Evolutionary conservation across 1,140 invertebrate genomes (phyloP).

Genomic region (Anastatus disparis): DNA sequence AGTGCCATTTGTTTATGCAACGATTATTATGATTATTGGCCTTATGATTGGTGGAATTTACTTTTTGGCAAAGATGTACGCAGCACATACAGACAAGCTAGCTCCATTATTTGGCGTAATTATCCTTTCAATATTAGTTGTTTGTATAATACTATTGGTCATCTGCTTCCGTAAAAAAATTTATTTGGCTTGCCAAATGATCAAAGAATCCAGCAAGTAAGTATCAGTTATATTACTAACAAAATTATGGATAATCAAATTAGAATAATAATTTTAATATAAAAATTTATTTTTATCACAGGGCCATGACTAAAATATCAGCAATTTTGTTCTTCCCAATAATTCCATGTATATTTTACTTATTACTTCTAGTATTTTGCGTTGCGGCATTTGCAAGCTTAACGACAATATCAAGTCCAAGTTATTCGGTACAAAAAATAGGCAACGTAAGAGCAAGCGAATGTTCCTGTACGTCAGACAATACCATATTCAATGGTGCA

Average conservation of each 20-base stretch:
- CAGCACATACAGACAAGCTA: conserved; percentile 62
- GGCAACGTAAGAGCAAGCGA: conserved; percentile 49
- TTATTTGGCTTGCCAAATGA: conserved; percentile 87
- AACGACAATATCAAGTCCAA: conserved; percentile 71
- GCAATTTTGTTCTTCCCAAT: conserved; percentile 91
- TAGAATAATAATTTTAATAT: neutral
- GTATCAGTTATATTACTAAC: conserved; percentile 59
- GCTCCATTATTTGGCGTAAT: conserved; percentile 76
- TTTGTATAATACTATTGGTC: conserved; percentile 79
- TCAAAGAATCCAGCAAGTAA: conserved; percentile 83
- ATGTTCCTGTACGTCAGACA: conserved; percentile 38
- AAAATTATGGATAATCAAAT: conserved; percentile 18
- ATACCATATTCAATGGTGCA: conserved; percentile 58
- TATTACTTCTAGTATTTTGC: conserved; percentile 78
- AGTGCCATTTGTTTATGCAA: conserved; percentile 86
- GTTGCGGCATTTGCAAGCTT: conserved; percentile 78
- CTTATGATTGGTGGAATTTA: conserved; percentile 75
- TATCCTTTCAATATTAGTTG: conserved; percentile 71
- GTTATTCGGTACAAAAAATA: conserved; percentile 67
- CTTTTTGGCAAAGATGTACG: conserved; percentile 27
- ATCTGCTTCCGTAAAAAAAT: conserved; percentile 89
- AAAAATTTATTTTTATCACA: conserved; percentile 64
- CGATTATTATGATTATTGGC: conserved; percentile 77
- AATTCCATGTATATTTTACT: conserved; percentile 86
- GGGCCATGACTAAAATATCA: conserved; percentile 84